Percentiles rank a stretch among this genome's conserved stretches.
Conservation (phyloP, 2,113 vertebrate genomes). For the Forbesichthys papilliferus region DNA sequence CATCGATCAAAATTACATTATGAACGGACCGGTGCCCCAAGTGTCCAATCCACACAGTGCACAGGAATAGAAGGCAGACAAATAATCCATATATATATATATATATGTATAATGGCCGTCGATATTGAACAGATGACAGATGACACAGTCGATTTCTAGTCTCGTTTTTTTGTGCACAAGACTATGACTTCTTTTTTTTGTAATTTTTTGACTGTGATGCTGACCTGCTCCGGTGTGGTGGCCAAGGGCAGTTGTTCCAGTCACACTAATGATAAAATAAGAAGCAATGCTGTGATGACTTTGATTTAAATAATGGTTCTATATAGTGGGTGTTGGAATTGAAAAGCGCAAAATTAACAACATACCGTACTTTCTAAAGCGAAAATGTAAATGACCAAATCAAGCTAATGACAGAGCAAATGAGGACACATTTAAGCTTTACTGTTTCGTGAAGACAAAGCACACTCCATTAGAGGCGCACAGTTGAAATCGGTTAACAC, state of each 20-base stretch:
- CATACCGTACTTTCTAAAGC: not conserved
- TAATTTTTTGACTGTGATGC: slow-evolving; percentile 43
- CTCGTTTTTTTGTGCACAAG: slow-evolving; percentile 45
- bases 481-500: not conserved
- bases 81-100: slow-evolving; percentile 73
- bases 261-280: slow-evolving; percentile 61
- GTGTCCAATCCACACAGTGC: slow-evolving; percentile 55
- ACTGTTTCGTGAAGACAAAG: not conserved
- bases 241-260: slow-evolving; percentile 57
- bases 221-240: slow-evolving; percentile 48
- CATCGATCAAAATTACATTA: slow-evolving; percentile 68
- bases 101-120: slow-evolving; percentile 71
- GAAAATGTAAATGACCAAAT: not conserved
- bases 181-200: slow-evolving; percentile 58
- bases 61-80: slow-evolving; percentile 51
- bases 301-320: slow-evolving; percentile 51
- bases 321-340: slow-evolving; percentile 41
- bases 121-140: slow-evolving; percentile 74
- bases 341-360: slow-evolving; percentile 13
- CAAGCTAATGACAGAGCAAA: not conserved
- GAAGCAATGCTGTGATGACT: slow-evolving; percentile 42
- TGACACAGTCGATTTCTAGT: slow-evolving; percentile 69
- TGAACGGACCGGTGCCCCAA: slow-evolving; percentile 56
- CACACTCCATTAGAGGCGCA: not conserved
- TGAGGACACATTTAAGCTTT: not conserved